Evolutionary conservation across 2,797 vertebrate species (phyloP).

Genomic region (Manis crassicaudata): DNA sequence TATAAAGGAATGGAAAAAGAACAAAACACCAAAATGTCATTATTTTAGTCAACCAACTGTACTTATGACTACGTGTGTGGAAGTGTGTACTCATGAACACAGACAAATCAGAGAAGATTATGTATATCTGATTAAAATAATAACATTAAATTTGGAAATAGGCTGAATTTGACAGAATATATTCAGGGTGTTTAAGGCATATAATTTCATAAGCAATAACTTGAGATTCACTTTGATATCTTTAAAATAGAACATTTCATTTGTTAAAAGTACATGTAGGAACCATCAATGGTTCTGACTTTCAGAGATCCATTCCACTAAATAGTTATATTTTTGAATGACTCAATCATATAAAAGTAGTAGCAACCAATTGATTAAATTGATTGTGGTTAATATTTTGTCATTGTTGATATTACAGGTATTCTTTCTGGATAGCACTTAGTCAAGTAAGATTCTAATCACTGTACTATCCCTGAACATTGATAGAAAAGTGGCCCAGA

Average conservation of each 20-base stretch:
- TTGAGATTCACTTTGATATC: background rate
- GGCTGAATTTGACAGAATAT: background rate
- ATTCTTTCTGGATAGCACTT: background rate
- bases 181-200: background rate
- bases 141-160: background rate
- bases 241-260: background rate
- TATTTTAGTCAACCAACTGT: background rate
- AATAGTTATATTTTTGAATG: background rate
- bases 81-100: background rate
- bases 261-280: background rate
- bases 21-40: background rate
- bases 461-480: background rate
- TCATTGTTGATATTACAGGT: background rate
- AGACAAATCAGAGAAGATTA: background rate
- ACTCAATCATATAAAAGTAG: background rate
- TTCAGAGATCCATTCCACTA: background rate
- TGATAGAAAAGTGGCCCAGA: background rate
- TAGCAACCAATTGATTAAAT: background rate
- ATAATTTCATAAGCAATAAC: background rate
- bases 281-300: background rate
- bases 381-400: background rate
- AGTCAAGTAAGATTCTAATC: background rate
- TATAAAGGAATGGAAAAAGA: constrained; percentile 34
- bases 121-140: background rate
- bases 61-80: background rate